phyloP scores from a whole-genome alignment of 2,797 vertebrate species.

The Mormyrus hasselquistii region DNA sequence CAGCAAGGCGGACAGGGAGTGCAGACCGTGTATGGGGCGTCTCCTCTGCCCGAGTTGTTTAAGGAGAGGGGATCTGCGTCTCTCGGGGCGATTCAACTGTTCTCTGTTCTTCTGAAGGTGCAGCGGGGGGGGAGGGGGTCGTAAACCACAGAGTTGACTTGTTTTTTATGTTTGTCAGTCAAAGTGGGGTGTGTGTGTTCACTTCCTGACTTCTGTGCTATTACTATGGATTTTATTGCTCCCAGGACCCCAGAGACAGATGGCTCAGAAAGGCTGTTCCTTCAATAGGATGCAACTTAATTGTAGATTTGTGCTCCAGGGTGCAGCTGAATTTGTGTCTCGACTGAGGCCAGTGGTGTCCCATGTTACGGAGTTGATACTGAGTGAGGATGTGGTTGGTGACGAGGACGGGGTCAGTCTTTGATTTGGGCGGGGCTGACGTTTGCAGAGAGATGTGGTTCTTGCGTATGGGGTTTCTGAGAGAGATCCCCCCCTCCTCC shows the following conservation, averaged over 20 bases:
- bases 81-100: background rate
- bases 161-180: constrained; percentile 1
- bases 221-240: background rate
- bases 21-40: background rate
- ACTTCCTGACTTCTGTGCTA: background rate
- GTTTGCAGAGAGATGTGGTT: background rate
- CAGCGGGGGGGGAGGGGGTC: background rate
- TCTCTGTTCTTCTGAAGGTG: background rate
- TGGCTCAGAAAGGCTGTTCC: background rate
- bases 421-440: background rate
- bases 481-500: background rate
- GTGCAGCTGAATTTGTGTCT: background rate
- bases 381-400: background rate
- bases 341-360: background rate
- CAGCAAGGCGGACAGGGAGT: background rate
- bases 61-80: background rate
- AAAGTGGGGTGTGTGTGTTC: constrained; percentile 1
- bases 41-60: background rate
- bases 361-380: background rate
- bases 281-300: background rate
- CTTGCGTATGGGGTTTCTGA: background rate
- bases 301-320: background rate
- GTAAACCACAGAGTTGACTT: background rate
- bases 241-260: background rate
- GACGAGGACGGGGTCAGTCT: background rate